Conservation (phyloP, 2,797 vertebrate species). For the Lophius americanus region DNA sequence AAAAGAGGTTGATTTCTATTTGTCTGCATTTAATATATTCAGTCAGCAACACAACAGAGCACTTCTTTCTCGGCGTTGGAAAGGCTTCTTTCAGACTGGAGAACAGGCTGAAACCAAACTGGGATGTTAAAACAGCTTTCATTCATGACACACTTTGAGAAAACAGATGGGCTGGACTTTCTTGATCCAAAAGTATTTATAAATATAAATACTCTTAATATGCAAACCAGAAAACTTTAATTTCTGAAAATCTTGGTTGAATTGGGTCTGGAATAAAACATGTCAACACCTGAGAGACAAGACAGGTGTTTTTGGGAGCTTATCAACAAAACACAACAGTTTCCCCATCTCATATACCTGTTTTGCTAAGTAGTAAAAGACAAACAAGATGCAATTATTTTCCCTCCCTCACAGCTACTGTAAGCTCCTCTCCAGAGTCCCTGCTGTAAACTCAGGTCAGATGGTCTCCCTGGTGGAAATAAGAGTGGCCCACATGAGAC, state of each 20-base stretch:
- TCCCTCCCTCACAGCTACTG: constrained; percentile 3
- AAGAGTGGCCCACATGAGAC: constrained; percentile 60
- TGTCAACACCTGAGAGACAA: constrained; percentile 9
- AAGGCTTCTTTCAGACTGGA: not conserved
- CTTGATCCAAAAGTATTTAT: not conserved
- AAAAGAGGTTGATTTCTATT: constrained; percentile 39
- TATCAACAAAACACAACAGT: not conserved
- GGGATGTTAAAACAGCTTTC: constrained; percentile 11
- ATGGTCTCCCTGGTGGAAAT: constrained; percentile 54
- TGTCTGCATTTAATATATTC: constrained; percentile 37
- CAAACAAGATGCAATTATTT: constrained; percentile 30
- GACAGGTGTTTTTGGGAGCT: constrained; percentile 12
- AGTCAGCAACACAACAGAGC: constrained; percentile 42
- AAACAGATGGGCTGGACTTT: constrained; percentile 3
- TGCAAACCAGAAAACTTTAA: not conserved
- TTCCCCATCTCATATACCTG: constrained; percentile 26
- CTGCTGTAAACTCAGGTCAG: constrained; percentile 19
- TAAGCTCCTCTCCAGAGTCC: constrained; percentile 6
- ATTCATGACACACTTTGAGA: constrained; percentile 17
- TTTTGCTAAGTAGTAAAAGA: constrained; percentile 14
- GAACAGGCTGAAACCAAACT: constrained; percentile 14
- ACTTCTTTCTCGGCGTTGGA: not conserved
- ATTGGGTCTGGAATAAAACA: not conserved
- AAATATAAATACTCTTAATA: not conserved
- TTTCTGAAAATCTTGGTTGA: not conserved